Evolutionary conservation across 1,140 invertebrate genomes (phyloP), one percentile per base, ranked within the genome.

Genomic region (Tribolium castaneum): DNA sequence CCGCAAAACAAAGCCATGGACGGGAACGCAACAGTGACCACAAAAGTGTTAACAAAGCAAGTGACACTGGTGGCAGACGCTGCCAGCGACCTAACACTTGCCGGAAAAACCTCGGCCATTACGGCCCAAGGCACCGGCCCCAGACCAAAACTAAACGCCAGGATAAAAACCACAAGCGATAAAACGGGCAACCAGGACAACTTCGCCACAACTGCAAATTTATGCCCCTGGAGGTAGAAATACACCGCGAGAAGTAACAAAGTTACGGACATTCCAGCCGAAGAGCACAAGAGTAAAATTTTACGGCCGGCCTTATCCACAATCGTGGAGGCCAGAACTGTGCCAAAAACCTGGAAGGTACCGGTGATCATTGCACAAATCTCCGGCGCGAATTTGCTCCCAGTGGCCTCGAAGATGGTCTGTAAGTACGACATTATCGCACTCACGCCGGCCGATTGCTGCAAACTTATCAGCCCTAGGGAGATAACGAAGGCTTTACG

Each of bases 111-210:
- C 86, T 97, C 94, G 1, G 92, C 92, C 89, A 95, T 92, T 25
- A 97, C 90, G 0, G 94, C 90, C 94, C 95, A 96, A 0, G 95
- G 94, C 6, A 97, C 86, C 0, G 95, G 94, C 0, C 95, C 95
- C 80, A 95, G 92, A 2, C 94, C 94, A 6, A 81, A 77, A 30
- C 81, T 82, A 54, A 83, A 85, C 14, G 76, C 59, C 3, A 83
- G 34, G 2, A 85, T 83, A 54, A 77, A 85, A 10, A 78, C 54
- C 4, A 84, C 54, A n/a, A 85, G 77, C 49, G 78, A 76, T 12
- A 76, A 52, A 7, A 85, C 54, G 6, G 84, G 84, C 10, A 85
- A 54, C 80, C 82, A 85, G 6, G 16, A 78, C 6, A 85, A 56
- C 6, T 13, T 70, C 0, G 73, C 12, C 12, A 79, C 76, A n/a